Base-by-base conservation (phyloP, 2,888 invertebrate species). In the Tetramorium bicarinatum region DNA sequence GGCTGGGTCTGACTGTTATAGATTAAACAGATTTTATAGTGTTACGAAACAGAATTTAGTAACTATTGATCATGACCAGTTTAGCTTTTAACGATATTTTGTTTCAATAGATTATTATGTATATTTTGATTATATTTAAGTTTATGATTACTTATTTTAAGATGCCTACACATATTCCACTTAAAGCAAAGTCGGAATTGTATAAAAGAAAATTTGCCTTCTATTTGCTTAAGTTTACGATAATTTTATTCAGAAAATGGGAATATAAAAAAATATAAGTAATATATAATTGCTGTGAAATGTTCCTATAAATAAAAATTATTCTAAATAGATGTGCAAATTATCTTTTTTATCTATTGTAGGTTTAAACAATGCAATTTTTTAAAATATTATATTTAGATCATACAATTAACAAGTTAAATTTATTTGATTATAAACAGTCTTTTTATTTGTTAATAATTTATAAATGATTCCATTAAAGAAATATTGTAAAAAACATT, bases 1-100 rank as follows among this genome's bases (percentile, higher is more conserved):
- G 85, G 87, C 89, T 90, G 89, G 87, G 86, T 84, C 86, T 90
- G 87, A 87, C 74, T 89, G 87, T 85, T 82, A 82, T 85, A 59
- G 85, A 81, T 80, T 81, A 74, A 71, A 85, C 47, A 83, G 54
- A 81, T 59, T 69, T 85, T 88, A 81, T 88, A 86, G 29, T 67
- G 11, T 85, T 82, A 72, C 11, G 61, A 61, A 86, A 41, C 25
- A 54, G 71, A 71, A 84, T 59, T 61, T 62, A 62, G n/a, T 74
- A 41, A 61, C 13, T 74, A 62, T 72, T 83, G 44, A 80, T 41
- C 34, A 79, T 77, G 71, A 84, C 72, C 66, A 74, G 15, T 47
- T 75, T 76, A 64, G 21, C 21, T 62, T 49, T 62, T 72, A 75
- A 62, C 25, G 11, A 61, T 54, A n/a, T 13, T 4, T 66, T 72